A percentile compares a stretch with the other conserved stretches of the same genome.
phyloP scores from a whole-genome alignment of 2,113 vertebrate species.

The Neogobius melanostomus region DNA sequence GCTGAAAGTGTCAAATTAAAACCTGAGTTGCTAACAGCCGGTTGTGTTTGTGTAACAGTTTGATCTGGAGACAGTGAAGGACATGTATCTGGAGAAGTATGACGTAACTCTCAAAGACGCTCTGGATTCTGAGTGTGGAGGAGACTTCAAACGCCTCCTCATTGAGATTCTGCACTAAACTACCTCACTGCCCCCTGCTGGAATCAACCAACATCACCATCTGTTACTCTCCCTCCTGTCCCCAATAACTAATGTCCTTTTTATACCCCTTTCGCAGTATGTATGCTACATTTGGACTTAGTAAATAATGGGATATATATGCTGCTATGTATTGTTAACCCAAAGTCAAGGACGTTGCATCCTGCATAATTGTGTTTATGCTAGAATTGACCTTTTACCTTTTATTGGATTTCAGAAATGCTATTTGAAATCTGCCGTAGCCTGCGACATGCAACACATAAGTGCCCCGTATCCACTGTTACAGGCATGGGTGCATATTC shows the following conservation, averaged over 20 bases:
- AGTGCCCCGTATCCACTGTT: slow-evolving; percentile 43
- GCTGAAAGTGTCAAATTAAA: no score
- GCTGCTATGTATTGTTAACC: not conserved
- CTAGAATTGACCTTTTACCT: slow-evolving; percentile 18
- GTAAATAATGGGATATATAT: not conserved
- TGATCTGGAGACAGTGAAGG: slow-evolving; percentile 80
- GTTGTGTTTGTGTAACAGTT: slow-evolving; percentile 51
- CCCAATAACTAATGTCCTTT: not conserved
- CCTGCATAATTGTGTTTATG: not conserved
- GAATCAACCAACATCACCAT: slow-evolving; percentile 21
- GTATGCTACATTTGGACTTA: slow-evolving; percentile 10
- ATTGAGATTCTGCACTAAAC: slow-evolving; percentile 75
- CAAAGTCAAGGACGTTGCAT: slow-evolving; percentile 8
- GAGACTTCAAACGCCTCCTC: slow-evolving; percentile 80
- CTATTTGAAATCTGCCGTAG: slow-evolving; percentile 27
- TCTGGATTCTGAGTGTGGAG: slow-evolving; percentile 74
- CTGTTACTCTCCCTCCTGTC: slow-evolving; percentile 1
- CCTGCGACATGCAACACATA: slow-evolving; percentile 41
- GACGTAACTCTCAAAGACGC: slow-evolving; percentile 78
- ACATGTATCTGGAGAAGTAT: slow-evolving; percentile 83
- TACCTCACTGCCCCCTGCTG: not conserved
- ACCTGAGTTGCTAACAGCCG: not conserved
- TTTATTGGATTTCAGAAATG: slow-evolving; percentile 18
- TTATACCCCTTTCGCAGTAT: slow-evolving; percentile 17
- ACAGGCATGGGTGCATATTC: no score